Conservation (phyloP, 2,113 vertebrate genomes). For the Myiagra hebetior region DNA sequence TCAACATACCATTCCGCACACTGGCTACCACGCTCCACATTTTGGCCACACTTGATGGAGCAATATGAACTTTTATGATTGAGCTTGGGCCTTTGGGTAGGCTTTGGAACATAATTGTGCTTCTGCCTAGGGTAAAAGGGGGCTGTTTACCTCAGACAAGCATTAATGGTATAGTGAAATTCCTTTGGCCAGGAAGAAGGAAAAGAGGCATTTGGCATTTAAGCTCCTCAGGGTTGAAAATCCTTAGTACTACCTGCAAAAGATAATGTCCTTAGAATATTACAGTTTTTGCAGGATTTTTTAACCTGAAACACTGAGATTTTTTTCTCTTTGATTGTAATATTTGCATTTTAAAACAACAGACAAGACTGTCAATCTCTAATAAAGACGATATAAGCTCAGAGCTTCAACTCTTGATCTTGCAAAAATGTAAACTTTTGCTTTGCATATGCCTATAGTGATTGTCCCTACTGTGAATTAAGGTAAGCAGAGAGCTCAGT, state of each 20-base stretch:
- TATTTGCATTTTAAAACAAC: neutral
- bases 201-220: neutral
- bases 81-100: neutral
- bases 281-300: neutral
- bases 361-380: neutral
- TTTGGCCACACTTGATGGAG: neutral
- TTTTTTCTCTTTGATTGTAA: neutral
- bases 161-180: neutral
- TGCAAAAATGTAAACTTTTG: neutral
- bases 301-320: neutral
- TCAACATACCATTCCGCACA: neutral
- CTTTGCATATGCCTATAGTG: neutral
- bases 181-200: neutral
- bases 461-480: neutral
- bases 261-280: neutral
- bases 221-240: neutral
- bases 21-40: neutral
- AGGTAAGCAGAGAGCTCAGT: neutral
- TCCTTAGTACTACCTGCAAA: neutral
- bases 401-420: neutral
- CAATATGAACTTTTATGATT: neutral
- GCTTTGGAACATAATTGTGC: accelerated
- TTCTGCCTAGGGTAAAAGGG: neutral
- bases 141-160: neutral
- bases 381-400: neutral